These are phyloP conservation scores for Tor tambroides DNA, from an alignment of 2,113 vertebrate species.

Conservation along the genomic window DNA sequence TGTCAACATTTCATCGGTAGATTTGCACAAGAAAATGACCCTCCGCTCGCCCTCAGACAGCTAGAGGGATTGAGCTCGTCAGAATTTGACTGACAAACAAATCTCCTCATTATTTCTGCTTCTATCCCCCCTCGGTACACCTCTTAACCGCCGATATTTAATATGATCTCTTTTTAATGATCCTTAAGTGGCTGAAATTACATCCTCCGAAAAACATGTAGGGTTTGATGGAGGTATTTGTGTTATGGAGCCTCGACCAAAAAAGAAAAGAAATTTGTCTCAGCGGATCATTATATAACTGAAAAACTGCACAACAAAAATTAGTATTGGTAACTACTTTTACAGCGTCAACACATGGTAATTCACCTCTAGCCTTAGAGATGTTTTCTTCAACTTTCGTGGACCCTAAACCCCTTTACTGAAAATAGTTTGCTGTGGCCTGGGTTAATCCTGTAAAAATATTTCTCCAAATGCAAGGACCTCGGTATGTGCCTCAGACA, in stretches of 20 bases:
- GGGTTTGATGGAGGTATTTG: slow-evolving; percentile 64
- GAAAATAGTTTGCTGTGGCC: slow-evolving; percentile 49
- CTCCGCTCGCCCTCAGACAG: slow-evolving; percentile 66
- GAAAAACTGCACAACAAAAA: slow-evolving; percentile 22
- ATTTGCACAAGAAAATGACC: slow-evolving; percentile 80
- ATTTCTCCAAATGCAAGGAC: slow-evolving; percentile 52
- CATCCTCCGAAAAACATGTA: slow-evolving; percentile 71
- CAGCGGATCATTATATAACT: slow-evolving; percentile 18
- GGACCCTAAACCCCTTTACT: slow-evolving; percentile 44
- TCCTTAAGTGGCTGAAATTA: slow-evolving; percentile 87
- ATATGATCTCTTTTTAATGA: slow-evolving; percentile 94
- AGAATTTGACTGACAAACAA: slow-evolving; percentile 89
- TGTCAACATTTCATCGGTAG: slow-evolving; percentile 93
- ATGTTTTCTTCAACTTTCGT: slow-evolving; percentile 53
- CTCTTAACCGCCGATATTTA: slow-evolving; percentile 85
- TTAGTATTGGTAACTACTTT: slow-evolving; percentile 10
- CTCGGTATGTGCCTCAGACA: slow-evolving; percentile 55
- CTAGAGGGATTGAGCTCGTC: slow-evolving; percentile 80
- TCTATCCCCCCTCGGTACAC: slow-evolving; percentile 71
- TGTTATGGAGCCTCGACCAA: slow-evolving; percentile 35
- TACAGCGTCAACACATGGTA: slow-evolving; percentile 33
- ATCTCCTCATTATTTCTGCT: slow-evolving; percentile 84
- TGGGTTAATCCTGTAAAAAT: slow-evolving; percentile 62
- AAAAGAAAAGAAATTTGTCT: slow-evolving; percentile 14
- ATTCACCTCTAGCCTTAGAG: slow-evolving; percentile 21